These are phyloP conservation scores for Xestia sexstrigata DNA, from an alignment of 2,888 invertebrate species.

Conservation along the genomic window DNA sequence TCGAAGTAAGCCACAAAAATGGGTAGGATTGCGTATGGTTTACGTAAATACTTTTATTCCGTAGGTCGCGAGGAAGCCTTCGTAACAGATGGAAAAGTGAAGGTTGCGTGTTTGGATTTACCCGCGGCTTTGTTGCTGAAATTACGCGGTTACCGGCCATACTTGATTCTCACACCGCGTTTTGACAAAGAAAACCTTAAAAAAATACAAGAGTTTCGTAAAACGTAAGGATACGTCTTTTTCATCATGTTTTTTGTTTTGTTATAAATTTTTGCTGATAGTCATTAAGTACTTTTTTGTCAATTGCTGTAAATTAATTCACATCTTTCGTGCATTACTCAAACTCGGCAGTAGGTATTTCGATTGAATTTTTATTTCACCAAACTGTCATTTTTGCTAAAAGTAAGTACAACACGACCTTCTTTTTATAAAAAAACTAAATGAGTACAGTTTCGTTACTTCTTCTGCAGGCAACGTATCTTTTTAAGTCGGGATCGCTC, in stretches of 20 bases:
- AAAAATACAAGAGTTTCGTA: conserved; percentile 76
- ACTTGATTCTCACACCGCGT: conserved; percentile 83
- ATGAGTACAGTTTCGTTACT: not conserved
- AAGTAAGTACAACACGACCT: not conserved
- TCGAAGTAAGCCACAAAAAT: conserved; percentile 44
- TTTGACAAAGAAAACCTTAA: conserved; percentile 70
- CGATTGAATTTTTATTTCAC: not conserved
- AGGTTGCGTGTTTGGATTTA: conserved; percentile 82
- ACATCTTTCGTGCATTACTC: not conserved
- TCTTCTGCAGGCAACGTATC: conserved; percentile 65
- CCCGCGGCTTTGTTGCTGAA: conserved; percentile 83
- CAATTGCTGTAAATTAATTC: not conserved
- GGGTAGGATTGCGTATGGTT: conserved; percentile 18
- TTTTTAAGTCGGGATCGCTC: conserved; percentile 64
- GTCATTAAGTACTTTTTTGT: not conserved
- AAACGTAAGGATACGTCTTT: conserved; percentile 70
- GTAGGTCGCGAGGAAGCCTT: conserved; percentile 84
- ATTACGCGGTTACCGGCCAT: conserved; percentile 83
- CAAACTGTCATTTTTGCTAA: not conserved
- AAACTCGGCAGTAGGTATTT: not conserved
- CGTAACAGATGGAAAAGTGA: conserved; percentile 81
- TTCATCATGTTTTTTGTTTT: not conserved
- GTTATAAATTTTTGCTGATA: not conserved
- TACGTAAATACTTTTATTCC: conserved; percentile 55
- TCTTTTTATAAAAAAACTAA: not conserved